Evolutionary conservation across 2,797 vertebrate species (phyloP), one percentile per base, ranked within the genome.

Genomic region (Oreochromis mossambicus): DNA sequence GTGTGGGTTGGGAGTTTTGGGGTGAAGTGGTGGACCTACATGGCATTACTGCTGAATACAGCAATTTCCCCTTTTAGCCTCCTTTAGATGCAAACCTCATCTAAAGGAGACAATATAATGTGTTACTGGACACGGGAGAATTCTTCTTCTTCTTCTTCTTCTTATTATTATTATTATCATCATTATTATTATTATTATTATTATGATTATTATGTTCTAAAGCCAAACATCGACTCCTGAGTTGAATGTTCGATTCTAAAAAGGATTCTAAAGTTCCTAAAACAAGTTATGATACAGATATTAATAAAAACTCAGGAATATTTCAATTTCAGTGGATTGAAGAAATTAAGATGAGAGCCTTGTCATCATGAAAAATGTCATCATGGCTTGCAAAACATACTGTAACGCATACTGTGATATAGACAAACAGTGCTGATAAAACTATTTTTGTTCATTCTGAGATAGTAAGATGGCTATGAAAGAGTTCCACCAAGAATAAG

Each of bases 31-130:
- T 48, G 24, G 43, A 29, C 43, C 36, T 32, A 83, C 77, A 84
- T 87, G 84, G 83, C 86, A 80, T 88, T 87, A 87, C 21, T 80
- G 87, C 77, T 85, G 81, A 66, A 80, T 88, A 83, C 9, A 77
- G 6, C 19, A 73, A 32, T 7, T 48, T 50, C 84, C 41, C 77
- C 32, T 38, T 21, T 63, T 41, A 75, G 70, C 78, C 52, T 81
- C 77, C 63, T 61, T 48, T 32, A 8, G 17, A 52, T 54, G 78
- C 46, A 61, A 46, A 82, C 68, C 77, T 68, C 55, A 26, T 26
- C 26, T 4, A 26, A 26, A 26, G 52, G 11, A 34, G 38, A 19
- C 15, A 51, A 52, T 63, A 52, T 51, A 13, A 9, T 48, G 9
- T 29, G 43, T 32, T 48, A 73, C 43, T 73, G 68, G 24, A 29